Conservation (phyloP, 2,888 invertebrate genomes). For the Charanyca ferruginea region DNA sequence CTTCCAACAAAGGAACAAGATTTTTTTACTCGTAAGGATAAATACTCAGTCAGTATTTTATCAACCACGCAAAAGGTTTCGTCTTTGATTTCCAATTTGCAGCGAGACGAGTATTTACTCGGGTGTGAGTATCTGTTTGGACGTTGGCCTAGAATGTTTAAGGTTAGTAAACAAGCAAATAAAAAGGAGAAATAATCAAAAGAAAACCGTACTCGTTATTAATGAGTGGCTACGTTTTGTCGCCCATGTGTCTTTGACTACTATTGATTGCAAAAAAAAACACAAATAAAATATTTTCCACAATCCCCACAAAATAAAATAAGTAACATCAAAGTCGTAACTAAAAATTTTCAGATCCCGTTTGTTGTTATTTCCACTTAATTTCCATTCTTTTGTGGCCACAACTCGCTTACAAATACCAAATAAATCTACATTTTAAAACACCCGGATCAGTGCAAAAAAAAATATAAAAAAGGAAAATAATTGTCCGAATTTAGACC, state of each 20-base stretch:
- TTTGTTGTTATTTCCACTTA: conserved; percentile 3
- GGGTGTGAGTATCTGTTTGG: conserved; percentile 12
- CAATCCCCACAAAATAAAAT: not conserved
- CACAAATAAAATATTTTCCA: not conserved
- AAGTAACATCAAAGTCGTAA: not conserved
- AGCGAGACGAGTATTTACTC: conserved; percentile 19
- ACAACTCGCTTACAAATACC: not conserved
- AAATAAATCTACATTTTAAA: conserved; percentile 27
- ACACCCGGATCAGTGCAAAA: not conserved
- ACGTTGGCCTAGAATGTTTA: conserved; percentile 9
- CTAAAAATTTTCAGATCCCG: not conserved
- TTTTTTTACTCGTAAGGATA: not conserved
- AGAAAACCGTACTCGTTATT: not conserved
- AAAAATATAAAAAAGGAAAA: conserved; percentile 3
- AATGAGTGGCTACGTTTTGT: too few relatives aligned
- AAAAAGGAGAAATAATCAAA: conserved; percentile 10
- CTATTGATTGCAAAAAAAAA: not conserved
- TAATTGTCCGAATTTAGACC: not conserved
- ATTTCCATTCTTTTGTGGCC: conserved; percentile 12
- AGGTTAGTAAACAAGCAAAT: conserved; percentile 1
- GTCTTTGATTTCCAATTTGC: conserved; percentile 17
- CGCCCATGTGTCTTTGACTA: too few relatives aligned
- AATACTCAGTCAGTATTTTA: not conserved
- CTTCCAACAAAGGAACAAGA: not conserved
- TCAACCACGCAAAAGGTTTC: not conserved